Percentiles rank a stretch among this genome's conserved stretches.
Evolutionary conservation across 37 sponge, comb jelly and placozoan genomes (phyloP).

Genomic region (Dysidea cf. avara): DNA sequence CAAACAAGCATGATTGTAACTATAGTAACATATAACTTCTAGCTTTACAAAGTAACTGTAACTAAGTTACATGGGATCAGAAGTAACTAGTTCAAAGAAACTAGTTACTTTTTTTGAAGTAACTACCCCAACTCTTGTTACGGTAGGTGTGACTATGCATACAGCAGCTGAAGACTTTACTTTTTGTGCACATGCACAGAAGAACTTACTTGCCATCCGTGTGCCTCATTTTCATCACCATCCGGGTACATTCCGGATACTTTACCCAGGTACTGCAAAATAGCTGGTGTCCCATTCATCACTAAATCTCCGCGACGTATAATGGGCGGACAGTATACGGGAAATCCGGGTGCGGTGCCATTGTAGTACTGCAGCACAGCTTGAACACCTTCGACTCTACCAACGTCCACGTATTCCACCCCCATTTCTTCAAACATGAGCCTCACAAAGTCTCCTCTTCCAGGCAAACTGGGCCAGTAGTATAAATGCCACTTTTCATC

Average conservation of each 20-base stretch:
- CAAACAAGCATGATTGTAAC: too few relatives aligned
- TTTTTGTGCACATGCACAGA: too few relatives aligned
- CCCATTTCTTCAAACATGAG: conserved; percentile 64
- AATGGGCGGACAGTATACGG: conserved; percentile 47
- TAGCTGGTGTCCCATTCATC: conserved; percentile 37
- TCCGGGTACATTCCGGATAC: conserved; percentile 34
- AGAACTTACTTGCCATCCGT: conserved; percentile 18
- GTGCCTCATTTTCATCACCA: conserved; percentile 35
- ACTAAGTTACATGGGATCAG: too few relatives aligned
- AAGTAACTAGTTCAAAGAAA: too few relatives aligned
- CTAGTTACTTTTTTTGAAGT: too few relatives aligned
- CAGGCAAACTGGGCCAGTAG: conserved; percentile 45
- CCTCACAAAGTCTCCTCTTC: conserved; percentile 54
- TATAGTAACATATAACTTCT: too few relatives aligned
- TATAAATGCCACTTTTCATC: conserved; percentile 40
- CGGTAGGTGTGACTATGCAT: too few relatives aligned
- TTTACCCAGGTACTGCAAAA: conserved; percentile 43
- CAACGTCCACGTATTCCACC: conserved; percentile 35
- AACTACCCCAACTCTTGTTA: too few relatives aligned
- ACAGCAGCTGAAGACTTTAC: too few relatives aligned
- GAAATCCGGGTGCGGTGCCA: conserved; percentile 19
- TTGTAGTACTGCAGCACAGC: conserved; percentile 12
- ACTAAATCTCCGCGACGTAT: conserved; percentile 36
- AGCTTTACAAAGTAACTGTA: too few relatives aligned
- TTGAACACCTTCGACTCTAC: conserved; percentile 1